Percentiles rank a stretch among this genome's conserved stretches.
phyloP scores from a whole-genome alignment of 2,113 vertebrate species.

The Dryoscopus gambensis region DNA sequence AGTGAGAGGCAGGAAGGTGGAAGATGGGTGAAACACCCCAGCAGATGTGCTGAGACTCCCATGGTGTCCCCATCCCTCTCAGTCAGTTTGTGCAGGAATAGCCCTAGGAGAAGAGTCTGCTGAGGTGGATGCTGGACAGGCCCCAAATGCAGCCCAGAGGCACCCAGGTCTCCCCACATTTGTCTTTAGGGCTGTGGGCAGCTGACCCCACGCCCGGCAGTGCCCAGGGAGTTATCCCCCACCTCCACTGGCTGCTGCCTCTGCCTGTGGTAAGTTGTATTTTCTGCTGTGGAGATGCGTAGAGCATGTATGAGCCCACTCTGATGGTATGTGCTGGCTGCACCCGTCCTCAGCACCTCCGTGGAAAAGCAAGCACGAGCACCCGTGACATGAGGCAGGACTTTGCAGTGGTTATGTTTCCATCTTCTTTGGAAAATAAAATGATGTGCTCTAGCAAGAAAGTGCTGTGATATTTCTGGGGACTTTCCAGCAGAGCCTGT shows the following conservation, averaged over 20 bases:
- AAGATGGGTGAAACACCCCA: neutral
- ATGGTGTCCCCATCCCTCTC: neutral
- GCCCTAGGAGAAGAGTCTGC: neutral
- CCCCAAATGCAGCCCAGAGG: neutral
- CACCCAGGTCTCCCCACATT: neutral
- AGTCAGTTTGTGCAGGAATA: neutral
- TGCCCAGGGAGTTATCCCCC: neutral
- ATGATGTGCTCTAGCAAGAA: neutral
- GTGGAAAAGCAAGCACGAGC: neutral
- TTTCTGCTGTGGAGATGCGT: neutral
- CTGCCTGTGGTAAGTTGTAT: accelerated
- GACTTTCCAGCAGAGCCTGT: neutral
- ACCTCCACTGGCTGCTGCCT: neutral
- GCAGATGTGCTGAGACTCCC: accelerated
- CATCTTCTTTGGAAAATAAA: neutral
- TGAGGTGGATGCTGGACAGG: neutral
- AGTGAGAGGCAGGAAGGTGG: neutral
- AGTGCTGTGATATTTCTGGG: neutral
- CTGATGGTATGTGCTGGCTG: neutral
- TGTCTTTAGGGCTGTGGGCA: neutral
- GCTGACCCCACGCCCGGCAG: accelerated
- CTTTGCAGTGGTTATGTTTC: neutral
- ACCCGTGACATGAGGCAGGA: accelerated
- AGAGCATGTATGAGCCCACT: neutral
- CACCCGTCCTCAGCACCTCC: neutral